These are phyloP conservation scores for Perca flavescens DNA, from an alignment of 2,113 vertebrate genomes.

Conservation along the genomic window DNA sequence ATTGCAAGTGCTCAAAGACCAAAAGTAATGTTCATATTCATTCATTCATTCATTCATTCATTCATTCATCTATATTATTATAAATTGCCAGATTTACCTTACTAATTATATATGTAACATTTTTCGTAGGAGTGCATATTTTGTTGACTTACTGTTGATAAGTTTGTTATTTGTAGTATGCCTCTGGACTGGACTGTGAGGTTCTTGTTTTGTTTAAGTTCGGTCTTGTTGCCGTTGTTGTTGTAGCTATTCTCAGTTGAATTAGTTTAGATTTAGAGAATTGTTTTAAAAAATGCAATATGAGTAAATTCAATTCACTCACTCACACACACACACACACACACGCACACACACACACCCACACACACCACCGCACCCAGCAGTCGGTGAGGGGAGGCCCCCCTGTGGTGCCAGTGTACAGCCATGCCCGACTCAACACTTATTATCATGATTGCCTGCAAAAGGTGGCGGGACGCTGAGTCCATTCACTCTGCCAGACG, in stretches of 20 bases:
- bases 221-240: background rate
- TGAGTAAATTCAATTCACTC: background rate
- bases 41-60: too few relatives aligned
- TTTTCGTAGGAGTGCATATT: background rate
- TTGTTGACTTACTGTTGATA: background rate
- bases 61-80: background rate
- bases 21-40: background rate
- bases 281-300: constrained; percentile 1
- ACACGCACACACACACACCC: background rate
- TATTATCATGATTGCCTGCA: constrained; percentile 65
- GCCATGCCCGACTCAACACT: constrained; percentile 58
- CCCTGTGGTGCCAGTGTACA: constrained; percentile 53
- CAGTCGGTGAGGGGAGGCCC: constrained; percentile 22
- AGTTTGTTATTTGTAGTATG: background rate
- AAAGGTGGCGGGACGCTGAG: constrained; percentile 58
- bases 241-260: constrained; percentile 12
- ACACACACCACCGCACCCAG: constrained; percentile 16
- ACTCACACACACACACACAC: too few relatives aligned
- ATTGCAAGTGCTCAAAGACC: background rate
- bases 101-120: background rate
- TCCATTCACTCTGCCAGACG: constrained; percentile 62
- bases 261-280: constrained; percentile 8
- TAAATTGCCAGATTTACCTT: background rate
- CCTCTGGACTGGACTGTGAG: background rate
- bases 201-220: background rate